A percentile compares a stretch with the other conserved stretches of the same genome.
phyloP scores from a whole-genome alignment of 1,140 invertebrate genomes.

The Thalassaphorura encarpata region DNA sequence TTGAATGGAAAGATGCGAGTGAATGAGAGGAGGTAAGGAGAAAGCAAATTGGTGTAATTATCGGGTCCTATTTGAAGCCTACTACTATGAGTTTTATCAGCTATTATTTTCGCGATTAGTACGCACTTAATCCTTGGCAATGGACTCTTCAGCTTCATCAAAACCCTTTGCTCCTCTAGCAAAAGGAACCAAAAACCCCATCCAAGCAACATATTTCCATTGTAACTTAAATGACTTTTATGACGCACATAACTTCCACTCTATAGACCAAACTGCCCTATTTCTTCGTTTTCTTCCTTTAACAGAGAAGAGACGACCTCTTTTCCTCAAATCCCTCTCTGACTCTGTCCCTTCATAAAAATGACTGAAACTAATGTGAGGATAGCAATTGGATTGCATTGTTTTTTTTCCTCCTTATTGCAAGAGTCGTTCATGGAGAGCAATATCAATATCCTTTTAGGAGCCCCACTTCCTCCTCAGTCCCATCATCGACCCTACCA shows the following conservation, averaged over 20 bases:
- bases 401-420: too few relatives aligned
- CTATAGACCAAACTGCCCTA: background rate
- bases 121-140: background rate
- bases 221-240: background rate
- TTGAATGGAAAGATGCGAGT: too few relatives aligned
- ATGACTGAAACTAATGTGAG: too few relatives aligned
- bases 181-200: background rate
- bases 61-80: background rate
- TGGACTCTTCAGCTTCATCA: background rate
- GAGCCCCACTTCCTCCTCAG: too few relatives aligned
- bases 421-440: too few relatives aligned
- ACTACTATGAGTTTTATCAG: background rate
- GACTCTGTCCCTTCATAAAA: too few relatives aligned
- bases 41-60: background rate
- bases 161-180: background rate
- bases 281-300: background rate
- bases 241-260: background rate
- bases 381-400: too few relatives aligned
- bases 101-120: slow-evolving; percentile 3
- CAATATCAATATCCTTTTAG: too few relatives aligned
- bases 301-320: too few relatives aligned
- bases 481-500: too few relatives aligned
- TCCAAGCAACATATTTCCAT: too few relatives aligned
- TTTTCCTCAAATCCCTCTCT: too few relatives aligned
- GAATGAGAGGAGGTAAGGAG: background rate